phyloP scores from a whole-genome alignment of 2,113 vertebrate genomes.

The Seriola rivoliana region DNA sequence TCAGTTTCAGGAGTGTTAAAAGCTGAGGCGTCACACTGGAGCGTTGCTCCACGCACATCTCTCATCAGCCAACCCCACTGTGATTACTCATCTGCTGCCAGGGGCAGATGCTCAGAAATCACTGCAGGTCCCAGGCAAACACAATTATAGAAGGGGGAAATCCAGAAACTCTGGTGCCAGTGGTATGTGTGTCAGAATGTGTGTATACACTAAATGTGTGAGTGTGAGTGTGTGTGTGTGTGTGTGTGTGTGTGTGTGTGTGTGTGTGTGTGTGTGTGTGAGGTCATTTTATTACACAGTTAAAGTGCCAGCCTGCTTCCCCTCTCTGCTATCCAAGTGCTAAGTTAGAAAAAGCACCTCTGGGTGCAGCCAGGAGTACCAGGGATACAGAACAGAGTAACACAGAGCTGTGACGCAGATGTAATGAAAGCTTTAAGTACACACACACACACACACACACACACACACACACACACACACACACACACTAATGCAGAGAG shows the following conservation, averaged over 20 bases:
- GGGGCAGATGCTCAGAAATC: constrained; percentile 60
- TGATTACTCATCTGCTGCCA: constrained; percentile 62
- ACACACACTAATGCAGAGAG: constrained; percentile 1
- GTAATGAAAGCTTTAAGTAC: constrained; percentile 28
- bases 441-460: constrained; percentile 14
- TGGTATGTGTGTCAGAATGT: constrained; percentile 32
- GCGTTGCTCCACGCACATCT: constrained; percentile 49
- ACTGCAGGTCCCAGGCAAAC: constrained; percentile 55
- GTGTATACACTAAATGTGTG: constrained; percentile 10
- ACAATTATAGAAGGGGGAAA: constrained; percentile 65
- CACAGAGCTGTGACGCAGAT: constrained; percentile 32
- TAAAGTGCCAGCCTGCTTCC: constrained; percentile 47
- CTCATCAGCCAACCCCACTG: constrained; percentile 63
- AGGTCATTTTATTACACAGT: constrained; percentile 51
- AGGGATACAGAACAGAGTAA: constrained; percentile 33
- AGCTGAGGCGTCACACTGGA: constrained; percentile 66
- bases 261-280: constrained; percentile 36
- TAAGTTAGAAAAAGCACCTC: constrained; percentile 53
- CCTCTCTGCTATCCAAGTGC: constrained; percentile 32
- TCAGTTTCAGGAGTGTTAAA: constrained; percentile 56
- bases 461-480: constrained; percentile 11
- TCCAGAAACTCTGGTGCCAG: constrained; percentile 58
- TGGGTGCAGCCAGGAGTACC: constrained; percentile 51
- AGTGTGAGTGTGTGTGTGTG: neutral
- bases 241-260: constrained; percentile 18